These are phyloP conservation scores for Manis pentadactyla DNA, from an alignment of 2,797 vertebrate species.

Conservation along the genomic window DNA sequence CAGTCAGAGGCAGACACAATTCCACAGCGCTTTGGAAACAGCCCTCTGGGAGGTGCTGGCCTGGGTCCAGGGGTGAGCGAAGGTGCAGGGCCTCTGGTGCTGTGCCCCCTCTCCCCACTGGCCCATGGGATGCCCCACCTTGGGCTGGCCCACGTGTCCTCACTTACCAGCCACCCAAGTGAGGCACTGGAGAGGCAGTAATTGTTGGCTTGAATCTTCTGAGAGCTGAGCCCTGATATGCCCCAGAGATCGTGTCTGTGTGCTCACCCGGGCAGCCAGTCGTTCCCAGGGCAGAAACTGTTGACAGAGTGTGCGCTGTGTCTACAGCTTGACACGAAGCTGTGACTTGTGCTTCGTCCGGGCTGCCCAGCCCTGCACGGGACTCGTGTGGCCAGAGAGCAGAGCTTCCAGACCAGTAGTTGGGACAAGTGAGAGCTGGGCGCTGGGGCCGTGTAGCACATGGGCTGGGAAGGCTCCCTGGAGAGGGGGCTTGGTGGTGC, in stretches of 20 bases:
- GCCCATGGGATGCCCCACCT: background rate
- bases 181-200: rapidly evolving
- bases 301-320: no score
- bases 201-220: background rate
- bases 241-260: background rate
- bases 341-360: no score
- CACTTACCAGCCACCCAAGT: rapidly evolving
- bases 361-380: rapidly evolving
- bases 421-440: background rate
- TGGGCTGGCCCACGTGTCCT: rapidly evolving
- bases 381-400: background rate
- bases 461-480: no score
- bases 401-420: background rate
- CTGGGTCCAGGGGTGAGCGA: rapidly evolving
- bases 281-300: no score
- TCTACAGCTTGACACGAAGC: background rate
- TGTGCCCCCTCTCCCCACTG: background rate
- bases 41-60: background rate
- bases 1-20: background rate
- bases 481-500: rapidly evolving
- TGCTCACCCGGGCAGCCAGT: background rate
- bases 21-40: background rate
- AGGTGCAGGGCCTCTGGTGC: rapidly evolving
- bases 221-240: rapidly evolving
- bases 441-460: background rate